These are phyloP conservation scores for Psophia crepitans DNA, from an alignment of 2,113 vertebrate genomes.

Conservation along the genomic window DNA sequence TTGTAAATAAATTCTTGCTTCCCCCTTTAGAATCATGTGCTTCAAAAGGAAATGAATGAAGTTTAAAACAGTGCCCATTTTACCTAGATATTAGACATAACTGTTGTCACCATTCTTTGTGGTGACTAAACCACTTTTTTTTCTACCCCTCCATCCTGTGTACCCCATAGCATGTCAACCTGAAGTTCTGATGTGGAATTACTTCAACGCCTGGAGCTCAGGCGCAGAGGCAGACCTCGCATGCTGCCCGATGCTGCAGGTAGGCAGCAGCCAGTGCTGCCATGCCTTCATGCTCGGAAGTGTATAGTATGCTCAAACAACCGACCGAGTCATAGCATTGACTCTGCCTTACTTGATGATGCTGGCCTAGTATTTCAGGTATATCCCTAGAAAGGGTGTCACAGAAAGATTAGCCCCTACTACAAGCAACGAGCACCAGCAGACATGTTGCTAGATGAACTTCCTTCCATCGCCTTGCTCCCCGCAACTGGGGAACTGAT, in stretches of 20 bases:
- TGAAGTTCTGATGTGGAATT: neutral
- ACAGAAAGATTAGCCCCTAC: neutral
- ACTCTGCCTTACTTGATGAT: neutral
- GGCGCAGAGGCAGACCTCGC: neutral
- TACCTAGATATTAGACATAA: neutral
- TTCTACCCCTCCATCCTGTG: neutral
- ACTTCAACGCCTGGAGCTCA: neutral
- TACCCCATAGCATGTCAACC: neutral
- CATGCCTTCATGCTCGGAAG: fast-evolving
- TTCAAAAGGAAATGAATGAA: neutral
- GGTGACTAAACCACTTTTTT: neutral
- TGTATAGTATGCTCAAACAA: neutral
- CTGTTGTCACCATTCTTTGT: neutral
- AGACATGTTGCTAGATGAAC: neutral
- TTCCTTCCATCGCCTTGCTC: neutral
- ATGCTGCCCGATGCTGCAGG: fast-evolving
- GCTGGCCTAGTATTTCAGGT: neutral
- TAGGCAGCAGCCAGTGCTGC: neutral
- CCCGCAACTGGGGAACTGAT: neutral
- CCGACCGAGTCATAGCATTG: neutral
- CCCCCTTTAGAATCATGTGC: neutral
- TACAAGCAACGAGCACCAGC: fast-evolving
- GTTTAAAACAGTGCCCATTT: neutral
- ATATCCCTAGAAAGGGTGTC: neutral
- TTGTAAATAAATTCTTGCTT: neutral